Conservation (phyloP, 2,797 vertebrate species). For the Netta rufina region DNA sequence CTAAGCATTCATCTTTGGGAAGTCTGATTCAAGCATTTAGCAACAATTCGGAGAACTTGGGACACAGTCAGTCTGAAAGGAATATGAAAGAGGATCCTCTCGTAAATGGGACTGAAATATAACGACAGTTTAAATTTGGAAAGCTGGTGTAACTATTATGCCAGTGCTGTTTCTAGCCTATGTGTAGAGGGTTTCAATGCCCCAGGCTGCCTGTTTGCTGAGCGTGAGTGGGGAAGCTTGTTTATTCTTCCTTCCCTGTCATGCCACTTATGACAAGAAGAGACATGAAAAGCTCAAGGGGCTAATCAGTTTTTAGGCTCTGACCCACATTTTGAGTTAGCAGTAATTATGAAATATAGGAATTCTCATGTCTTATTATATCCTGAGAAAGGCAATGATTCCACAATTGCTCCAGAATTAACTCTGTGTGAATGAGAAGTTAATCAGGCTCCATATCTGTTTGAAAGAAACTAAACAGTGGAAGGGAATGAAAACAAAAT, state of each 20-base stretch:
- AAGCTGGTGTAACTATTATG: slow-evolving; percentile 16
- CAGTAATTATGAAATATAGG: slow-evolving; percentile 3
- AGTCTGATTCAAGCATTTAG: background rate
- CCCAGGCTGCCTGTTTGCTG: slow-evolving; percentile 27
- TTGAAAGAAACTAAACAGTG: background rate
- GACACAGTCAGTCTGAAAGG: background rate
- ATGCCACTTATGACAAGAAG: slow-evolving; percentile 35
- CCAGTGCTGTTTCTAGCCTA: background rate
- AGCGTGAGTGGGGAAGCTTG: slow-evolving; percentile 21
- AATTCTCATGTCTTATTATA: background rate
- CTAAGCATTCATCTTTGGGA: background rate
- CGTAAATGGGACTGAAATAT: background rate
- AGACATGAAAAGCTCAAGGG: slow-evolving; percentile 57
- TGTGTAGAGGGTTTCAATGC: slow-evolving; percentile 10
- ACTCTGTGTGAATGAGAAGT: background rate
- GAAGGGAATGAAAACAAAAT: background rate
- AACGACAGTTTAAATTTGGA: slow-evolving; percentile 10
- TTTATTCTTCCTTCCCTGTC: slow-evolving; percentile 50
- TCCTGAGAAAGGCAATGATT: background rate
- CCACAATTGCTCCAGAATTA: background rate
- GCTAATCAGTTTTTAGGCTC: slow-evolving; percentile 55
- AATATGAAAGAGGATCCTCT: background rate
- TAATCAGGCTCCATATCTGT: background rate
- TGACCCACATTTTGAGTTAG: slow-evolving; percentile 62
- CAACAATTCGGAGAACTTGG: background rate